A percentile compares a stretch with the other conserved stretches of the same genome.
Conservation (phyloP, 2,888 invertebrate species). For the Criorhina ranunculi region DNA sequence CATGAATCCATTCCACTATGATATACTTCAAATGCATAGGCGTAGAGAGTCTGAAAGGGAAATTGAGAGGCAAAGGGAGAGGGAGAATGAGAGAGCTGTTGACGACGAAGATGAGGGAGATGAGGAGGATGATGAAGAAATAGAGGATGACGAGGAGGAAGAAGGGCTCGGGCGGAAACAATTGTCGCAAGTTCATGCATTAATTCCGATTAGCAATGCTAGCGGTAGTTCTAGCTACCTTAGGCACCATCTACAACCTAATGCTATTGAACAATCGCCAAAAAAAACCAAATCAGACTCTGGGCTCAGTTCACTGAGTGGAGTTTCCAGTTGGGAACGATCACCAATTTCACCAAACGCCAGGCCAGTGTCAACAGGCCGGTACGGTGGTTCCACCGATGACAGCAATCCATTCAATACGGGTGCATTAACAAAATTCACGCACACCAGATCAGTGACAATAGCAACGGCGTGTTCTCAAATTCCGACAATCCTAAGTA, state of each 20-base stretch:
- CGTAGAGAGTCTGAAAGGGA: slow-evolving; percentile 18
- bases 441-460: slow-evolving; percentile 52
- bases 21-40: slow-evolving; percentile 77
- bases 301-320: slow-evolving; percentile 94
- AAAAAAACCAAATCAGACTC: slow-evolving; percentile 91
- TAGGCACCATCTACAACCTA: slow-evolving; percentile 45
- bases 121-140: background rate
- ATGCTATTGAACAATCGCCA: slow-evolving; percentile 73
- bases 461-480: slow-evolving; percentile 57
- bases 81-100: background rate
- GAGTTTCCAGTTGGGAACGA: slow-evolving; percentile 93
- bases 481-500: slow-evolving; percentile 63
- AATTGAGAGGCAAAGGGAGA: background rate
- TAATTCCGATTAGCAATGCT: background rate
- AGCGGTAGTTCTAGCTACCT: slow-evolving; percentile 15
- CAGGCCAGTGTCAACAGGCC: slow-evolving; percentile 8
- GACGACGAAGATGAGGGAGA: slow-evolving; percentile 6
- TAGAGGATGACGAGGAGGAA: background rate
- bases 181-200: slow-evolving; percentile 43
- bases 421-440: slow-evolving; percentile 47
- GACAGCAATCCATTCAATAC: slow-evolving; percentile 54
- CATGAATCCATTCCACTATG: slow-evolving; percentile 80
- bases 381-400: slow-evolving; percentile 22
- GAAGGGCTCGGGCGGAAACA: slow-evolving; percentile 6
- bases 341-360: slow-evolving; percentile 90